Conservation (phyloP, 2,797 vertebrate genomes). For the Somateria mollissima region DNA sequence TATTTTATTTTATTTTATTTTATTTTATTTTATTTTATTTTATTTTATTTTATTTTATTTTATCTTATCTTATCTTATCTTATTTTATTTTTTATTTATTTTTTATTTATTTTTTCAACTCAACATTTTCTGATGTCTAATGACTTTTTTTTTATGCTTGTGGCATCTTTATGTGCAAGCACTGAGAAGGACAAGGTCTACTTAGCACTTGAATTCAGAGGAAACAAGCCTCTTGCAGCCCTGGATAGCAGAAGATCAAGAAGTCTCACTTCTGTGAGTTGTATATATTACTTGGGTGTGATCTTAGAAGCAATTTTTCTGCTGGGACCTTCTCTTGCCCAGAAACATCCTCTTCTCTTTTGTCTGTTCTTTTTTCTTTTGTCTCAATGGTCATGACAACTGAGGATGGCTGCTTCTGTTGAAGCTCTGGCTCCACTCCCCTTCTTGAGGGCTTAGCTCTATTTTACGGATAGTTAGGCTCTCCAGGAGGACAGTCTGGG, state of each 20-base stretch:
- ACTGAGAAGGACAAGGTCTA: neutral
- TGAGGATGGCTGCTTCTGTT: neutral
- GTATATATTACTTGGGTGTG: neutral
- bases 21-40: neutral
- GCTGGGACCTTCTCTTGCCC: neutral
- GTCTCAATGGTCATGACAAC: neutral
- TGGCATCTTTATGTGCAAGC: neutral
- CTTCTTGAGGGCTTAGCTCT: neutral
- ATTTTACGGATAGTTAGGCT: neutral
- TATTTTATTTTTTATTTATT: neutral
- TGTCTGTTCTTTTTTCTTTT: neutral
- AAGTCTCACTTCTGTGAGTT: neutral
- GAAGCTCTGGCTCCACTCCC: neutral
- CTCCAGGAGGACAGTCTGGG: neutral
- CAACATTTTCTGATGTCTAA: neutral
- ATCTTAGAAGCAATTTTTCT: neutral
- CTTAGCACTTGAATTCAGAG: constrained; percentile 3
- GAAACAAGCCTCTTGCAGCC: neutral
- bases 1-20: neutral
- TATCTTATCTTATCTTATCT: neutral
- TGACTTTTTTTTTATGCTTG: neutral
- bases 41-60: neutral
- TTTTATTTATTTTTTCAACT: neutral
- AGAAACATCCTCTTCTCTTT: neutral
- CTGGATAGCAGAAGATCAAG: neutral